These are phyloP conservation scores for Sphyrna mokarran DNA, from an alignment of 2,113 vertebrate genomes.

Conservation along the genomic window DNA sequence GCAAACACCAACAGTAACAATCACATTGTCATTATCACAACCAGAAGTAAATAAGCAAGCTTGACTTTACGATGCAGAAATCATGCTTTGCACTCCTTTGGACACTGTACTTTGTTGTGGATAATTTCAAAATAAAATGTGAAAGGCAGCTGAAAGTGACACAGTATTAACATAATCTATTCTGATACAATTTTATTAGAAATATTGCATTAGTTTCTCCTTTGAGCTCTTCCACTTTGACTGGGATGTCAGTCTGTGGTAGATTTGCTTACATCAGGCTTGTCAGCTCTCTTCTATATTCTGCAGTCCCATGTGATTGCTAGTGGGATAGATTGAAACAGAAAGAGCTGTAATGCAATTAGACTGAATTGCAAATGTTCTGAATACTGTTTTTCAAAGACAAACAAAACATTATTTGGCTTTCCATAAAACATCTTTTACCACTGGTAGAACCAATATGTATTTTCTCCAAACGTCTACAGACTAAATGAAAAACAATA, in stretches of 20 bases:
- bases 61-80: not conserved
- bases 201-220: conserved; percentile 35
- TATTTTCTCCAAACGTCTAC: not conserved
- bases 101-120: not conserved
- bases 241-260: conserved; percentile 8
- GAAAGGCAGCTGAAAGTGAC: conserved; percentile 27
- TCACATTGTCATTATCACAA: not conserved
- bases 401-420: not conserved
- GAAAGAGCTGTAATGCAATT: conserved; percentile 12
- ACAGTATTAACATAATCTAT: conserved; percentile 27
- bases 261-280: conserved; percentile 16
- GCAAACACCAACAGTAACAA: not conserved
- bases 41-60: not conserved
- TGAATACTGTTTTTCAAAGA: conserved; percentile 42
- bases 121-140: not conserved
- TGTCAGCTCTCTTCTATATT: conserved; percentile 14
- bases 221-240: conserved; percentile 29
- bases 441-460: not conserved
- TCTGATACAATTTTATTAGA: conserved; percentile 27
- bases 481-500: not conserved
- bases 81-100: not conserved
- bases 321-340: not conserved
- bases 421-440: not conserved
- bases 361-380: conserved; percentile 9
- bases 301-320: conserved; percentile 19